These are phyloP conservation scores for Loris lydekkerianus DNA, from an alignment of 2,797 vertebrate species.

Conservation along the genomic window DNA sequence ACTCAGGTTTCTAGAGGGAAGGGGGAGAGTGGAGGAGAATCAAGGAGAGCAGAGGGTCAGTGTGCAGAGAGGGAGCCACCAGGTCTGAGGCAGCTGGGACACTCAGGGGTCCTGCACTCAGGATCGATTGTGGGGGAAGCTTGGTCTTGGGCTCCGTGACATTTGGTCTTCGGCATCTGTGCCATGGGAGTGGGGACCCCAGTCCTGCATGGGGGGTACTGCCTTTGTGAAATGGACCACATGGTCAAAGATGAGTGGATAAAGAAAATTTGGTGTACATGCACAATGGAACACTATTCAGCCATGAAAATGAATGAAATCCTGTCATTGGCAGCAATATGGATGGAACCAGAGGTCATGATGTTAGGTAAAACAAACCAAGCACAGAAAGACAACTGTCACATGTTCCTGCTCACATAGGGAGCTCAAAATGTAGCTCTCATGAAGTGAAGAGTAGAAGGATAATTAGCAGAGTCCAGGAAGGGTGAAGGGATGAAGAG, in stretches of 20 bases:
- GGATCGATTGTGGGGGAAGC: background rate
- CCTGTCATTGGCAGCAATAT: background rate
- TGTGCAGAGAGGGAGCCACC: fast-evolving
- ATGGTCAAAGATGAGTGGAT: background rate
- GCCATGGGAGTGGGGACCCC: background rate
- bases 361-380: background rate
- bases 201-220: no score
- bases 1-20: conserved; percentile 93
- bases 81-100: background rate
- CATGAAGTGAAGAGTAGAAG: background rate
- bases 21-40: background rate
- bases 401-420: background rate
- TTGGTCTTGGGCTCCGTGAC: background rate
- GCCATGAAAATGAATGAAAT: background rate
- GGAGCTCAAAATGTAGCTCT: background rate
- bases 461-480: background rate
- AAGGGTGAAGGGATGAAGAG: background rate
- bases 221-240: background rate
- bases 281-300: background rate
- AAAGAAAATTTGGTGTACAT: background rate
- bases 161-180: background rate
- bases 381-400: no score
- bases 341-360: background rate
- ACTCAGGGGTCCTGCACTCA: background rate
- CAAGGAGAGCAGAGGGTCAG: background rate